Evolutionary conservation across 2,797 vertebrate genomes (phyloP).

Genomic region (Melanotaenia maccullochi): DNA sequence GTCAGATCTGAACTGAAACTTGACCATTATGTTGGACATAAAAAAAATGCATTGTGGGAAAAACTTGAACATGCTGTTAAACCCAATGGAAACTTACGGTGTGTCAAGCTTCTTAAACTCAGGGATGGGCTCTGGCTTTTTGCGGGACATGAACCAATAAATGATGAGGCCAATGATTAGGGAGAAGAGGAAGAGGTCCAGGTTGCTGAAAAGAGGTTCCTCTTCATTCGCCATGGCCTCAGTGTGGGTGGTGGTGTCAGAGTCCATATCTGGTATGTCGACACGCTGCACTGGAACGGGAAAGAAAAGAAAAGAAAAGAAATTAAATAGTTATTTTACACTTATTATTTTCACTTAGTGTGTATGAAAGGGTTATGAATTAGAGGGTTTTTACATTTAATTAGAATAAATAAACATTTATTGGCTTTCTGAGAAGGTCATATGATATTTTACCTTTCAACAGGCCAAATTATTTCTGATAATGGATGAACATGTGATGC

Average conservation of each 20-base stretch:
- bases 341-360: no score
- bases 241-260: slow-evolving; percentile 67
- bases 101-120: slow-evolving; percentile 90
- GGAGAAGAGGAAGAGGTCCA: slow-evolving; percentile 90
- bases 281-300: slow-evolving; percentile 22
- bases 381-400: not conserved
- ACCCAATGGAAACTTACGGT: slow-evolving; percentile 74
- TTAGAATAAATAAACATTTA: not conserved
- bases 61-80: not conserved
- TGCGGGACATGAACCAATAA: slow-evolving; percentile 94
- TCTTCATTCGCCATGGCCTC: slow-evolving; percentile 72
- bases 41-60: no score
- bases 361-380: no score
- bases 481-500: not conserved
- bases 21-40: no score
- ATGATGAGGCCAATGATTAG: slow-evolving; percentile 87
- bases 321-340: not conserved
- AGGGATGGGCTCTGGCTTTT: slow-evolving; percentile 90
- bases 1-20: no score
- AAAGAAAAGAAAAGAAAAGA: not conserved
- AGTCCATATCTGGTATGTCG: slow-evolving; percentile 78
- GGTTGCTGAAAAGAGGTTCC: slow-evolving; percentile 85
- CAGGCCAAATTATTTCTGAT: not conserved
- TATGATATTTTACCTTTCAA: not conserved
- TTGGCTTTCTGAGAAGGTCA: no score